Base-by-base conservation (phyloP, 2,113 vertebrate genomes). In the Callocephalon fimbriatum region DNA sequence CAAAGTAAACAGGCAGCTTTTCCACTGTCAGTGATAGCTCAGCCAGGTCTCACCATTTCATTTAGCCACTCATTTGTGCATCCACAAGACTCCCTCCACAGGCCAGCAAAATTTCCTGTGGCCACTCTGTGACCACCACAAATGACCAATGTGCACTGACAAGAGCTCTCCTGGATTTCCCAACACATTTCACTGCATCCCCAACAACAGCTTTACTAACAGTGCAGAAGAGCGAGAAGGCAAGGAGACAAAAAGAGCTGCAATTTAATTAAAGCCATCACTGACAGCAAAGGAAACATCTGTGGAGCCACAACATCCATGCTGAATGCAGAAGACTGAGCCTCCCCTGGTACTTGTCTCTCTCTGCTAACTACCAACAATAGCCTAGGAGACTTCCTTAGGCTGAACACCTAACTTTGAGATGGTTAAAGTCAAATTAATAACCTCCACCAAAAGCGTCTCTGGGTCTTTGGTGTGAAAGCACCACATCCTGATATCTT, bases 271-370 rank as follows among this genome's bases (percentile, higher is more conserved):
- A 86, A 91, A 95, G 63, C 47, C 59, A 31, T 74, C 4, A 2
- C 63, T 89, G 83, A 81, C 68, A 94, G 79, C 75, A 84, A 76
- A 92, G 50, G 50, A 95, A 88, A 90, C 54, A 88, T 84, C 68
- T 71, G 75, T 35, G 38, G 20, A 84, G 59, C 27, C 68, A 86
- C 27, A 4, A 5, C 0, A 0, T 67, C 32, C 63, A 58, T 29
- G 7, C 9, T 21, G 42, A 80, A 65, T 83, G 38, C 47, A 67
- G 47, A 86, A 48, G 0, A 42, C 67, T 3, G 8, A 90, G 68
- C 70, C 19, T 67, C 20, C 12, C 16, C 38, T 62, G 10, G 20
- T 73, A 47, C 32, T 66, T 58, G 5, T 75, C 42, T 70, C 50
- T 65, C 47, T 68, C 58, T 90, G 37, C 35, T 68, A 76, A 35